These are phyloP conservation scores for Acronicta leporina DNA, from an alignment of 2,888 invertebrate species.

Conservation along the genomic window DNA sequence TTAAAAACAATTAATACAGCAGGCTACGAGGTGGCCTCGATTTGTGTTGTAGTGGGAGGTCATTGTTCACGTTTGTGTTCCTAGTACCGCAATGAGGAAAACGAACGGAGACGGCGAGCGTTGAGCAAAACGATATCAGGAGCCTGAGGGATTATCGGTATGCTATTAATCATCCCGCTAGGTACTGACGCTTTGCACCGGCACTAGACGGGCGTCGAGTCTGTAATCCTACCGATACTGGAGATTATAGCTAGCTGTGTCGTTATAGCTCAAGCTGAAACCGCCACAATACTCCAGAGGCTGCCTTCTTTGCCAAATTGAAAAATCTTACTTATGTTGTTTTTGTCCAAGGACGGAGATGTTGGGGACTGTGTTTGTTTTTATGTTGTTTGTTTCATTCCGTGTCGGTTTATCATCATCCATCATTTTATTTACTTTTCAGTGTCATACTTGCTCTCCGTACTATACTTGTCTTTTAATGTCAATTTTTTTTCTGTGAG, in stretches of 20 bases:
- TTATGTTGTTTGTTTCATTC: slow-evolving; percentile 26
- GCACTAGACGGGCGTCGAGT: slow-evolving; percentile 59
- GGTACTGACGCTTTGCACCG: slow-evolving; percentile 69
- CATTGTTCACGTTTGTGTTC: slow-evolving; percentile 26
- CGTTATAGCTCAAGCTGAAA: slow-evolving; percentile 43
- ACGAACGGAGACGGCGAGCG: slow-evolving; percentile 22
- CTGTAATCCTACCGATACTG: slow-evolving; percentile 65
- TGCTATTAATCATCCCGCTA: slow-evolving; percentile 77
- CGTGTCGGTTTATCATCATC: slow-evolving; percentile 21
- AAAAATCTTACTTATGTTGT: slow-evolving; percentile 56
- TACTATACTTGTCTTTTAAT: too few relatives aligned
- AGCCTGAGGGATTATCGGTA: slow-evolving; percentile 70
- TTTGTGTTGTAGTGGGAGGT: slow-evolving; percentile 21
- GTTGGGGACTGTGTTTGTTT: slow-evolving; percentile 18
- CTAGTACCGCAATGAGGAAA: slow-evolving; percentile 38
- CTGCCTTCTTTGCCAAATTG: slow-evolving; percentile 58
- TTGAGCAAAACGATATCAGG: slow-evolving; percentile 67
- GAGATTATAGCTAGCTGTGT: slow-evolving; percentile 59
- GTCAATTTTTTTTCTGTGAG: too few relatives aligned
- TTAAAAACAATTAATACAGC: slow-evolving; percentile 35
- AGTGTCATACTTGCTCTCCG: too few relatives aligned
- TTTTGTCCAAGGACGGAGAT: slow-evolving; percentile 39
- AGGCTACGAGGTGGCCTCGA: slow-evolving; percentile 27
- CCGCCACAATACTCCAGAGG: slow-evolving; percentile 42
- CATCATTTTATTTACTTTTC: slow-evolving; percentile 5